Evolutionary conservation across 2,888 invertebrate genomes (phyloP).

Genomic region (Andrena minutula): DNA sequence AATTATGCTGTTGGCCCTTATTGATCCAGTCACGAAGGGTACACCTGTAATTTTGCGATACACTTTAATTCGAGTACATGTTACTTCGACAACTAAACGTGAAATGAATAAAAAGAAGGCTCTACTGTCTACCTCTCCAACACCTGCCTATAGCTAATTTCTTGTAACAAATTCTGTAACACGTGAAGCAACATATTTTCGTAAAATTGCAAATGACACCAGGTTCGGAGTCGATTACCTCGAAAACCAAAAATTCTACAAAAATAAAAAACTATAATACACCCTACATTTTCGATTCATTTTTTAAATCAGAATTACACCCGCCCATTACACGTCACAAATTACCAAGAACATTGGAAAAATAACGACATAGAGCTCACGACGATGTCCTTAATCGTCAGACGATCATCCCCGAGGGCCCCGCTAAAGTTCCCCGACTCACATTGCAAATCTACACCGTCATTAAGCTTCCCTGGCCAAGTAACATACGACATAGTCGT

Average conservation of each 20-base stretch:
- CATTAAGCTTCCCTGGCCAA: conserved; percentile 31
- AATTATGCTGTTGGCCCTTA: conserved; percentile 29
- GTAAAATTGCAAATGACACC: neutral
- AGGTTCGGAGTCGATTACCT: neutral
- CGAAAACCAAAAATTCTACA: neutral
- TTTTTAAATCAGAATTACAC: neutral
- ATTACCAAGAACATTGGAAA: conserved; percentile 14
- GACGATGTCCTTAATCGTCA: conserved; percentile 5
- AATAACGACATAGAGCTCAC: conserved; percentile 40
- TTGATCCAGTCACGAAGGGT: conserved; percentile 5
- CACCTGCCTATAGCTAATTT: too few species aligned
- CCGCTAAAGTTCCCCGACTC: conserved; percentile 25
- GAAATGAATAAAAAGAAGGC: neutral
- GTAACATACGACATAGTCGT: conserved; percentile 34
- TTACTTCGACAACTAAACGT: neutral
- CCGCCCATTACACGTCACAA: neutral
- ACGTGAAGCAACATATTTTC: too few species aligned
- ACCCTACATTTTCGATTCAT: neutral
- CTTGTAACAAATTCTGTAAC: too few species aligned
- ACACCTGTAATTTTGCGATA: conserved; percentile 37
- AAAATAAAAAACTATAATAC: neutral
- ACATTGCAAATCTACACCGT: conserved; percentile 46
- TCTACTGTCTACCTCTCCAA: neutral
- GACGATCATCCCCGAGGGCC: conserved; percentile 29
- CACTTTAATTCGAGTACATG: conserved; percentile 2